Conservation (phyloP, 2,797 vertebrate genomes). For the Melanotaenia parkinsoni region DNA sequence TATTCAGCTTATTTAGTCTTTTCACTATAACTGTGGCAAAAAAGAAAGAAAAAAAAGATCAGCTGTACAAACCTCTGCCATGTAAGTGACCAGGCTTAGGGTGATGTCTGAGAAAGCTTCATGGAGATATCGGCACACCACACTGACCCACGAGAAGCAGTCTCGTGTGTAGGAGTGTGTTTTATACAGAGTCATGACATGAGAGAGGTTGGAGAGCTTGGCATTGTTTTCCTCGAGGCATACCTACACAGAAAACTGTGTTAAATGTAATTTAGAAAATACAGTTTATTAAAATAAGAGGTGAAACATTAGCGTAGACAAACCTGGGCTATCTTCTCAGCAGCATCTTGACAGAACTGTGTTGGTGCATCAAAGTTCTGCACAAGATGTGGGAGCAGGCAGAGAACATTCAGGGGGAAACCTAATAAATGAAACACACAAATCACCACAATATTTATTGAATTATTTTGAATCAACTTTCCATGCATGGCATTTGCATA, state of each 20-base stretch:
- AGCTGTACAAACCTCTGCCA: constrained; percentile 87
- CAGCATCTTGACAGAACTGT: constrained; percentile 94
- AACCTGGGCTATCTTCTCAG: constrained; percentile 96
- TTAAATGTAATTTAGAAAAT: not conserved
- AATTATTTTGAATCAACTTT: not conserved
- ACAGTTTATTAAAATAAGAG: not conserved
- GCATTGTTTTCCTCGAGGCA: constrained; percentile 96
- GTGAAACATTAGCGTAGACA: not conserved
- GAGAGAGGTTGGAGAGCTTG: constrained; percentile 95
- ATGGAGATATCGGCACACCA: constrained; percentile 96
- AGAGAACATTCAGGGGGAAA: constrained; percentile 97
- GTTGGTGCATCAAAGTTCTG: constrained; percentile 95
- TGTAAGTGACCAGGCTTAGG: constrained; percentile 94
- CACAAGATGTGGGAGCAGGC: constrained; percentile 95
- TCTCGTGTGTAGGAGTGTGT: constrained; percentile 96
- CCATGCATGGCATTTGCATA: not conserved
- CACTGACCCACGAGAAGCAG: constrained; percentile 95
- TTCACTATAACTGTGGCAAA: not conserved
- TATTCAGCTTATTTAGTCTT: not conserved
- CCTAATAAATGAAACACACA: constrained; percentile 74
- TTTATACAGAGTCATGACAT: constrained; percentile 99
- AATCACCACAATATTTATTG: not conserved
- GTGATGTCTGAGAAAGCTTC: constrained; percentile 94
- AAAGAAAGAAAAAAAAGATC: not conserved
- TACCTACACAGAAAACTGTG: constrained; percentile 80